Base-by-base conservation (phyloP, 2,797 vertebrate genomes). In the Pelobates cultripes region DNA sequence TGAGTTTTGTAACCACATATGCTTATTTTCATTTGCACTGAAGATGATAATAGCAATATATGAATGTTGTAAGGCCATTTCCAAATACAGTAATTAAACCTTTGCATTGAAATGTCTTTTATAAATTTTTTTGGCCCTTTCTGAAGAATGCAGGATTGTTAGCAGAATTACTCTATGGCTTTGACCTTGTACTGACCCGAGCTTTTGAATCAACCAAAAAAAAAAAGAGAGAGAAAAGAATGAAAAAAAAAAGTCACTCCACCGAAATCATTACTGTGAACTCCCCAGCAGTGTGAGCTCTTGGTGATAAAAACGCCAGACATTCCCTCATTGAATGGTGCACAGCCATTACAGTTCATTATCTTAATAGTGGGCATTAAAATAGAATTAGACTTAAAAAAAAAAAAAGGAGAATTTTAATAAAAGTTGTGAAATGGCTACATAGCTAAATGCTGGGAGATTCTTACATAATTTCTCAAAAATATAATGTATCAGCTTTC, bases 281-380 rank as follows among this genome's bases (percentile, higher is more conserved):
- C 94, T 95, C 93, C 91, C 89, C 92, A 92, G 91, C 91, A 94
- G 93, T 92, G 90, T 94, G 91, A 94, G 88, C 91, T 91, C 91
- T 91, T 85, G 90, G 95, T 96, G 96, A 98, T 97, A 97, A 97
- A 28, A 96, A 97, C 92, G 95, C 95, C 96, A 98, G 96, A 97
- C 96, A 83, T 95, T 96, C 95, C 86, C 96, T 97, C 95, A 96
- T 96, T 95, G 96, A 95, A 96, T 96, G 95, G 95, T 95, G 91
- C 91, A 89, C 92, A 93, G 94, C 95, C 94, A 95, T 95, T 93
- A 94, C 92, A 90, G 93, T 94, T 94, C 94, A 94, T 96, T 97
- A 95, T 96, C 95, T 92, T 92, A 93, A 93, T 90, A 91, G 91
- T 88, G 86, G 88, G 85, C 87, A 91, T 92, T 93, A 93, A 92